Evolutionary conservation across 2,888 invertebrate genomes (phyloP).

Genomic region (Protophormia terraenovae): DNA sequence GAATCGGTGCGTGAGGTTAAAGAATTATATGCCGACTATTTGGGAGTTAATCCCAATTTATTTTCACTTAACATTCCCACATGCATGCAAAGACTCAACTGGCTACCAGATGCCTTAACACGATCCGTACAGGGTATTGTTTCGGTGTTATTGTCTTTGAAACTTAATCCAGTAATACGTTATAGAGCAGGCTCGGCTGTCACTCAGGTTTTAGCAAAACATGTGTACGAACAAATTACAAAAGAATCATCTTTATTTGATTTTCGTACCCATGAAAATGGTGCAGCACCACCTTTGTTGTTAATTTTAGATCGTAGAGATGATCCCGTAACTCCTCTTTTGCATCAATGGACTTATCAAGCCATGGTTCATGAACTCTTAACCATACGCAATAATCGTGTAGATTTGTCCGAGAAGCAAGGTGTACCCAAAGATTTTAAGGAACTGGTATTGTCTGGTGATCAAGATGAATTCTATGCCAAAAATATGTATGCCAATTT

Average conservation of each 20-base stretch:
- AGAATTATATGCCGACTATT: constrained; percentile 97
- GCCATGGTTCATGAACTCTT: constrained; percentile 99
- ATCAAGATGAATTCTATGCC: constrained; percentile 98
- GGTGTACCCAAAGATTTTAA: constrained; percentile 93
- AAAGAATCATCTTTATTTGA: constrained; percentile 95
- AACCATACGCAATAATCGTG: constrained; percentile 95
- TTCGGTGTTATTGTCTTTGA: constrained; percentile 93
- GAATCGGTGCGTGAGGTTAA: constrained; percentile 98
- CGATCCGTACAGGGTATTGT: constrained; percentile 93
- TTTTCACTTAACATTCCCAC: constrained; percentile 90
- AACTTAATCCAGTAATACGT: constrained; percentile 93
- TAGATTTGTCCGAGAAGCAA: constrained; percentile 91
- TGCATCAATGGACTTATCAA: constrained; percentile 99
- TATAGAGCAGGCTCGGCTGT: constrained; percentile 93
- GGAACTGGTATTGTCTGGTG: constrained; percentile 96
- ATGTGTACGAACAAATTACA: constrained; percentile 90
- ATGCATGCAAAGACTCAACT: constrained; percentile 87
- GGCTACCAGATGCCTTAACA: constrained; percentile 90
- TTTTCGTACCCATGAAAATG: constrained; percentile 86
- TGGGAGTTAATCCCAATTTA: constrained; percentile 95
- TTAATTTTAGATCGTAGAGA: constrained; percentile 95
- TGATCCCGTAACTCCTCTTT: constrained; percentile 96
- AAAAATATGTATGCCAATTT: constrained; percentile 97
- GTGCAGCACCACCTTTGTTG: constrained; percentile 89
- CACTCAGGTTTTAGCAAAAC: constrained; percentile 92